Conservation (phyloP, 2,797 vertebrate genomes). For the Martes flavigula region DNA sequence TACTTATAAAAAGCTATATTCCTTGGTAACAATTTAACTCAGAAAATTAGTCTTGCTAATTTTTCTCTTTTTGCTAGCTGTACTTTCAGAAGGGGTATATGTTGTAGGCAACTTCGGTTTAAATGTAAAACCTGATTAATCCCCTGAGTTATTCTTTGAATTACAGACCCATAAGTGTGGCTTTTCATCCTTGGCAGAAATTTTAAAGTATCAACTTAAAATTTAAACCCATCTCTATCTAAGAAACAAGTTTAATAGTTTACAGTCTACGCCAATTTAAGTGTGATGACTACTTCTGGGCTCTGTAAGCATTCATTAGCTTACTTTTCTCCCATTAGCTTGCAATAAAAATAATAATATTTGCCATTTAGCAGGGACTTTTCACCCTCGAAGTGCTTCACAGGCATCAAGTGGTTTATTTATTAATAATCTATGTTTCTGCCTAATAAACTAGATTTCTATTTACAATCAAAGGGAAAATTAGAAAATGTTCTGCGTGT, state of each 20-base stretch:
- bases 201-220: conserved; percentile 69
- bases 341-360: conserved; percentile 80
- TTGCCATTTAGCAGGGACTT: conserved; percentile 76
- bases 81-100: conserved; percentile 57
- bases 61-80: background rate
- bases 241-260: conserved; percentile 74
- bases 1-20: background rate
- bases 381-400: conserved; percentile 74
- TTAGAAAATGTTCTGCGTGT: conserved; percentile 76
- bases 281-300: conserved; percentile 74
- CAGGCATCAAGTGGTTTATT: conserved; percentile 74
- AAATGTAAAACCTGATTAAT: conserved; percentile 72
- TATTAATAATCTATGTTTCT: conserved; percentile 79
- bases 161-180: conserved; percentile 58
- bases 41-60: conserved; percentile 17
- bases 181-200: conserved; percentile 75
- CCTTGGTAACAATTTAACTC: conserved; percentile 40
- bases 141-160: conserved; percentile 69
- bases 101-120: conserved; percentile 66
- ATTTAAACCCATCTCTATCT: conserved; percentile 65
- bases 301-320: conserved; percentile 77
- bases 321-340: conserved; percentile 74
- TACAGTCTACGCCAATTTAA: conserved; percentile 67
- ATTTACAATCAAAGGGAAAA: conserved; percentile 81
- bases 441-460: conserved; percentile 83